Percentiles rank a stretch among this genome's conserved stretches.
Evolutionary conservation across 2,888 invertebrate species (phyloP).

Genomic region (Fissipunctia ypsillon): DNA sequence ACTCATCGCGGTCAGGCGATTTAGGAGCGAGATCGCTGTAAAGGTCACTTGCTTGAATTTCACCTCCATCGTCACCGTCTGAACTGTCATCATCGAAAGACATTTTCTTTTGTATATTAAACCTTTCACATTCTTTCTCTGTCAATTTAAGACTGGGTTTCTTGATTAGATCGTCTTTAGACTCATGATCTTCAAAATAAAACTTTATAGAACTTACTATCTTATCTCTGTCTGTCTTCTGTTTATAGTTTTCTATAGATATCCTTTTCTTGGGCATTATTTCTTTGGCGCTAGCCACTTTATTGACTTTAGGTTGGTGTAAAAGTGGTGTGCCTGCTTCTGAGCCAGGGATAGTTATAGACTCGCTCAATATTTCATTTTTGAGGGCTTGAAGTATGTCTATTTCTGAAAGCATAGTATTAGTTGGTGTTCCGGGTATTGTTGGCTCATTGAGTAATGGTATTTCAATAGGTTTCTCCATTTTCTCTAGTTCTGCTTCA

Average conservation of each 20-base stretch:
- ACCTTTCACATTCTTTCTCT: conserved; percentile 88
- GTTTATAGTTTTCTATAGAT: conserved; percentile 88
- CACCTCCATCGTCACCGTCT: conserved; percentile 74
- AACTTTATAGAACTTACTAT: conserved; percentile 62
- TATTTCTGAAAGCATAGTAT: conserved; percentile 82
- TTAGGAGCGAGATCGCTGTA: conserved; percentile 82
- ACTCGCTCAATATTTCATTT: conserved; percentile 86
- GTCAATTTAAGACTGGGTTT: conserved; percentile 87
- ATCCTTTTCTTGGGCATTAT: conserved; percentile 84
- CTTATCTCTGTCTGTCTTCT: conserved; percentile 70
- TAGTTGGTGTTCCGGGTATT: conserved; percentile 67
- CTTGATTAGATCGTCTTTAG: conserved; percentile 75
- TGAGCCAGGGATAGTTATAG: conserved; percentile 74
- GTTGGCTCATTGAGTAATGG: conserved; percentile 80
- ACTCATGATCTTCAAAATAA: conserved; percentile 62
- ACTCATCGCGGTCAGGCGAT: conserved; percentile 82
- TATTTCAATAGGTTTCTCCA: conserved; percentile 73
- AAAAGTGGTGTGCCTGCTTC: conserved; percentile 80
- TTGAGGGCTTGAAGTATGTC: conserved; percentile 88
- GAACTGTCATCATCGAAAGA: conserved; percentile 78
- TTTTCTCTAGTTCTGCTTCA: conserved; percentile 58
- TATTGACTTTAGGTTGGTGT: conserved; percentile 85
- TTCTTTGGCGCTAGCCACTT: conserved; percentile 81
- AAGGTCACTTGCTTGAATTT: conserved; percentile 72
- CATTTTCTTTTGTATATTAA: conserved; percentile 80